These are phyloP conservation scores for Helicolenus hilgendorfi DNA, from an alignment of 2,797 vertebrate genomes.

Conservation along the genomic window DNA sequence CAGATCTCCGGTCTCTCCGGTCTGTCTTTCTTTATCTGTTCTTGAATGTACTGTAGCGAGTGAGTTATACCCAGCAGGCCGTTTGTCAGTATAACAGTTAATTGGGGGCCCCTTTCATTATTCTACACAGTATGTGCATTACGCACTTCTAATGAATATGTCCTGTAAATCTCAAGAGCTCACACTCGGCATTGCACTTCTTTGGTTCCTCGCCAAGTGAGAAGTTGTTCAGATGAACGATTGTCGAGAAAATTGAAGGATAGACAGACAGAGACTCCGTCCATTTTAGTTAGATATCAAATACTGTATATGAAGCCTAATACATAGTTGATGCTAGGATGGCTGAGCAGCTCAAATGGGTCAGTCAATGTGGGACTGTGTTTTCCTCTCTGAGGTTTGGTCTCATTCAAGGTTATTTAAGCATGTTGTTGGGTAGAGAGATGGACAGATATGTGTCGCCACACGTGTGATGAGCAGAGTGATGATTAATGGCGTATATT, in stretches of 20 bases:
- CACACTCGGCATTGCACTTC: neutral
- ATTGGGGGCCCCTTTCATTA: neutral
- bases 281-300: neutral
- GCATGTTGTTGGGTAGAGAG: neutral
- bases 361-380: neutral
- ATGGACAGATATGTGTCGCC: constrained; percentile 16
- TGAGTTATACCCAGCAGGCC: neutral
- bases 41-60: neutral
- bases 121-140: neutral
- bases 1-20: neutral
- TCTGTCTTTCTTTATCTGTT: neutral
- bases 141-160: neutral
- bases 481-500: constrained; percentile 87
- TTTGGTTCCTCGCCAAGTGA: neutral
- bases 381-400: neutral
- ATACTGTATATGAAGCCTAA: neutral
- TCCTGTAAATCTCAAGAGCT: neutral
- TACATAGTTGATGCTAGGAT: neutral
- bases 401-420: neutral
- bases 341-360: neutral
- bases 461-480: constrained; percentile 14
- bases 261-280: neutral
- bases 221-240: neutral
- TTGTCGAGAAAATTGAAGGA: neutral
- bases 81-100: neutral